Percentiles rank a stretch among this genome's conserved stretches.
Evolutionary conservation across 2,113 vertebrate species (phyloP).

Genomic region (Heterocephalus glaber): DNA sequence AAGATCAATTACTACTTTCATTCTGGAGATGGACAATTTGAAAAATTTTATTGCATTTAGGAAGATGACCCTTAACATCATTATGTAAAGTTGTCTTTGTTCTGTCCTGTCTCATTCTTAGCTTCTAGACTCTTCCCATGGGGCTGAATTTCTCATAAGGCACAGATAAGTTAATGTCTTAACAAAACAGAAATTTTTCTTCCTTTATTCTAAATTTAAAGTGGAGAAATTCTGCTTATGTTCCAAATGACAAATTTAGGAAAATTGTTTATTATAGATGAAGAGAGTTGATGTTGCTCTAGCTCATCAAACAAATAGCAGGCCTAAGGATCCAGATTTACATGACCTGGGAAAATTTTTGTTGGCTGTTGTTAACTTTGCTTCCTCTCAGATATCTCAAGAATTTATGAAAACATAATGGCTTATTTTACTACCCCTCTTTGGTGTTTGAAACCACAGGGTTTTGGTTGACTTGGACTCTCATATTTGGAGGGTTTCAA

Average conservation of each 20-base stretch:
- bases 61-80: not conserved
- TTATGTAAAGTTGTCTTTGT: not conserved
- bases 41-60: not conserved
- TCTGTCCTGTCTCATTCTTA: not conserved
- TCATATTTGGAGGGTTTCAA: not conserved
- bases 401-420: not conserved
- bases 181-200: not conserved
- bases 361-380: not conserved
- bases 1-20: not conserved
- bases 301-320: not conserved
- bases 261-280: not conserved
- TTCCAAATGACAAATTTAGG: not conserved
- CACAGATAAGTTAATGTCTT: not conserved
- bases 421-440: not conserved
- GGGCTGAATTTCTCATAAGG: not conserved
- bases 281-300: fast-evolving
- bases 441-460: not conserved
- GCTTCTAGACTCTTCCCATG: not conserved
- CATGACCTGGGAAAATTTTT: not conserved
- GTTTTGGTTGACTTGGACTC: not conserved
- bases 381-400: not conserved
- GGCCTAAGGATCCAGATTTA: not conserved
- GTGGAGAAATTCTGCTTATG: not conserved
- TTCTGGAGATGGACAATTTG: not conserved
- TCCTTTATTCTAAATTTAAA: not conserved